Evolutionary conservation across 2,888 invertebrate genomes (phyloP), one percentile per base, ranked within the genome.

Genomic region (Ectropis crepuscularia): DNA sequence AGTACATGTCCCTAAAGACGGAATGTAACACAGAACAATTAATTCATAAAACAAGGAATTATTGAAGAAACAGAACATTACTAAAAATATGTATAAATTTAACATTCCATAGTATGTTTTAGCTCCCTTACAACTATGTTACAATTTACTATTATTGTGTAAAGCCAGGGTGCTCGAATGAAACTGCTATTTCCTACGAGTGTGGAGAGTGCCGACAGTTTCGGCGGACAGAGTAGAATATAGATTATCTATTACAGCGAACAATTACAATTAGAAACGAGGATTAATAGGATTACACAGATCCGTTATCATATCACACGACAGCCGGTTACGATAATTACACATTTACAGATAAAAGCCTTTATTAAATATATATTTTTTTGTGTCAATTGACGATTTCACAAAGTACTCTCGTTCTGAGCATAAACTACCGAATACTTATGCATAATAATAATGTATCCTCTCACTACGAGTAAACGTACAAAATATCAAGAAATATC

Each of bases 101-200:
- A 28, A 28, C 16, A 28, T 37, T 37, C 6, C 37, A 36, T 36
- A 36, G 4, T 8, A 46, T 46, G 36, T n/a, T 38, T 10, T 11
- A 28, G 16, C 0, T 16, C 37, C 53, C 37, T 45, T 38, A 46
- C 4, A 28, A 28, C 16, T 28, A 28, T 2, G 16, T 6, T 50
- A 50, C 38, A 11, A 11, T 50, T 50, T 6, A 8, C n/a, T 49
- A 42, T 41, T 7, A 0, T 42, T 49, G 8, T 58, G 28, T 58
- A 49, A 28, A 37, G 53, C 41, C 53, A 48, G 10, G 39, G 60
- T 54, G 60, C 60, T 16, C 9, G 42, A 60, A 43, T 42, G 10
- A 42, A 54, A 49, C 60, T 41, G 9, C 60, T 53, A 53, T 53
- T 12, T 49, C 16, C 60, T 60, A 60, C 48, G 12, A 60, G 42